Evolutionary conservation across 2,113 vertebrate genomes (phyloP).

Genomic region (Cyprinodon tularosa): DNA sequence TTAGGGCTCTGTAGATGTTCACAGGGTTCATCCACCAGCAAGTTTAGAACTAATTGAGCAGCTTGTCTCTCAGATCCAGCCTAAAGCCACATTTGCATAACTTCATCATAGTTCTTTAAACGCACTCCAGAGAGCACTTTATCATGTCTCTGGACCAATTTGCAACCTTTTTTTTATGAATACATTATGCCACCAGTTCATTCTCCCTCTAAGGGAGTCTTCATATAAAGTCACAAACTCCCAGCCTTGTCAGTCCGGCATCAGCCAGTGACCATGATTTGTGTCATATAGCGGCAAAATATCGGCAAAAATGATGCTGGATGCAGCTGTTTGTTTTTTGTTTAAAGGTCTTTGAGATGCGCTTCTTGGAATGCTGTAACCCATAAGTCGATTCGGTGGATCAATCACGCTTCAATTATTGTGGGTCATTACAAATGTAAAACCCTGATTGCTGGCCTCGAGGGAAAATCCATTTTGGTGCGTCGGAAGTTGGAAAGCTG

Average conservation of each 20-base stretch:
- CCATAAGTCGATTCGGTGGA: slow-evolving; percentile 54
- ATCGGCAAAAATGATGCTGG: slow-evolving; percentile 8
- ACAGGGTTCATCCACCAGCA: slow-evolving; percentile 7
- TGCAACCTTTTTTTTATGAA: slow-evolving; percentile 57
- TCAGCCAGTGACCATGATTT: slow-evolving; percentile 20
- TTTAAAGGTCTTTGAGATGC: slow-evolving; percentile 23
- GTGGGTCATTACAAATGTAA: slow-evolving; percentile 60
- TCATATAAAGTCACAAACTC: background rate
- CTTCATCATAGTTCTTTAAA: slow-evolving; percentile 66
- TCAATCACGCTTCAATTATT: slow-evolving; percentile 61
- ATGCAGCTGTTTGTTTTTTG: background rate
- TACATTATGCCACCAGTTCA: slow-evolving; percentile 52
- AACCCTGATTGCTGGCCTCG: slow-evolving; percentile 42
- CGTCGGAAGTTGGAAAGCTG: slow-evolving; percentile 34
- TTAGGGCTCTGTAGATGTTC: background rate
- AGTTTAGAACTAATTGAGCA: slow-evolving; percentile 52
- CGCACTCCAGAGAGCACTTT: slow-evolving; percentile 48
- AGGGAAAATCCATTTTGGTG: slow-evolving; percentile 41
- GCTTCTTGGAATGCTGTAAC: slow-evolving; percentile 3
- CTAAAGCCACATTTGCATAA: slow-evolving; percentile 54
- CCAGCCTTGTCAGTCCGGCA: slow-evolving; percentile 2
- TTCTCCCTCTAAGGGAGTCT: slow-evolving; percentile 50
- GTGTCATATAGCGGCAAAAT: background rate
- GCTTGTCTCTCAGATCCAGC: slow-evolving; percentile 24
- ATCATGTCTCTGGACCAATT: slow-evolving; percentile 62